Percentiles rank a stretch among this genome's conserved stretches.
Evolutionary conservation across 2,888 invertebrate species (phyloP).

Genomic region (Apomyelois bistriatella): DNA sequence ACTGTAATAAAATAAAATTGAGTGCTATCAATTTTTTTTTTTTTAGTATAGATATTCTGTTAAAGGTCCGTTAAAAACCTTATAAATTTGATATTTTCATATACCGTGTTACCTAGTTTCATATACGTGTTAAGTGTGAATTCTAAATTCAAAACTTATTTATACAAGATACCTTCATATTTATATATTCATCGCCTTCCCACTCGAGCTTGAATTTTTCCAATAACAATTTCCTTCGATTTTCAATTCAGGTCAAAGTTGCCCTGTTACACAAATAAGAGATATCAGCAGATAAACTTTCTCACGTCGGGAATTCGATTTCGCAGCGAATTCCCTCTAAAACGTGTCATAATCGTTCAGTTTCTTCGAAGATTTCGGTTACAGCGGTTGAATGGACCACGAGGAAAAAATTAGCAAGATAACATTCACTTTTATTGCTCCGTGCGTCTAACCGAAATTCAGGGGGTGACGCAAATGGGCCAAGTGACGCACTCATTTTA

Average conservation of each 20-base stretch:
- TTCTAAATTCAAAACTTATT: too few relatives aligned
- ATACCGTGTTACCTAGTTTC: too few relatives aligned
- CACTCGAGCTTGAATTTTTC: neutral
- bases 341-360: conserved; percentile 40
- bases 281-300: conserved; percentile 14
- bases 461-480: conserved; percentile 51
- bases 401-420: conserved; percentile 62
- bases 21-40: conserved; percentile 40
- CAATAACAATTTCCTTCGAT: conserved; percentile 6
- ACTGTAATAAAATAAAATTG: conserved; percentile 60
- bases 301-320: conserved; percentile 32
- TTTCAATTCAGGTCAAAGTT: conserved; percentile 9
- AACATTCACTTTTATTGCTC: conserved; percentile 61
- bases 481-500: conserved; percentile 42
- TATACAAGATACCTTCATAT: too few relatives aligned
- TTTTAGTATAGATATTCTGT: neutral
- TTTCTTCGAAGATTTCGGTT: conserved; percentile 34
- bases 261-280: conserved; percentile 4
- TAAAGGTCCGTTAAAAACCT: too few relatives aligned
- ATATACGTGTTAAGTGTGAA: too few relatives aligned
- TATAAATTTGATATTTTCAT: too few relatives aligned
- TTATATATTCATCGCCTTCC: too few relatives aligned
- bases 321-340: conserved; percentile 30
- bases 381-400: conserved; percentile 32
- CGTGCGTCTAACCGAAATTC: conserved; percentile 52